Evolutionary conservation across 2,797 vertebrate species (phyloP).

Genomic region (Pipistrellus pygmaeus): DNA sequence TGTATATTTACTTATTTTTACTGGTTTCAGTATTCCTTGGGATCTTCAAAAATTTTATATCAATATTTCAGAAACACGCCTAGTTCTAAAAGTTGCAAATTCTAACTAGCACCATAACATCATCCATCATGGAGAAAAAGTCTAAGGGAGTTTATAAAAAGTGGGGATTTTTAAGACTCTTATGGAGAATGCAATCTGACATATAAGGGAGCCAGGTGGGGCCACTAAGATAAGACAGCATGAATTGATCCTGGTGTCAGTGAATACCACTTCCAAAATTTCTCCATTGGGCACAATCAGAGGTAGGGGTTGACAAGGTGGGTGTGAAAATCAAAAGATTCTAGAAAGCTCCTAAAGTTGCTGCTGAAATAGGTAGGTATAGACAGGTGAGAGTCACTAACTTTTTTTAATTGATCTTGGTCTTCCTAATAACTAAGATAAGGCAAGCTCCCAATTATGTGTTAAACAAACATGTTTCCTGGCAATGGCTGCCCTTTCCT

Average conservation of each 20-base stretch:
- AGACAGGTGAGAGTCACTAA: background rate
- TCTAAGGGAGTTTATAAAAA: background rate
- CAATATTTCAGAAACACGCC: constrained; percentile 36
- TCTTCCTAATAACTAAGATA: constrained; percentile 29
- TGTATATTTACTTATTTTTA: background rate
- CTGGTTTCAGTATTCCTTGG: background rate
- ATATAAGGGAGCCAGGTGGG: background rate
- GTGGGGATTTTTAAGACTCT: background rate
- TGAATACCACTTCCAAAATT: constrained; percentile 7
- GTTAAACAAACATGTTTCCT: background rate
- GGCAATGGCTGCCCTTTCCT: background rate
- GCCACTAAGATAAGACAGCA: background rate
- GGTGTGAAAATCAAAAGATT: constrained; percentile 2
- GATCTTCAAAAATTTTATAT: constrained; percentile 13
- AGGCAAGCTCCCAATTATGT: background rate
- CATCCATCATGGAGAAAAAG: background rate
- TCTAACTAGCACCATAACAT: constrained; percentile 6
- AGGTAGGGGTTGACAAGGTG: background rate
- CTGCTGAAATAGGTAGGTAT: background rate
- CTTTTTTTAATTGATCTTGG: background rate
- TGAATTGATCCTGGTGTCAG: background rate
- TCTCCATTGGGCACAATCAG: constrained; percentile 2
- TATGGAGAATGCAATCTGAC: constrained; percentile 15
- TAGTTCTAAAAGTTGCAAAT: constrained; percentile 61
- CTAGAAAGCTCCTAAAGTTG: background rate